Conservation (phyloP, 2,888 invertebrate genomes). For the Drosophila recens region DNA sequence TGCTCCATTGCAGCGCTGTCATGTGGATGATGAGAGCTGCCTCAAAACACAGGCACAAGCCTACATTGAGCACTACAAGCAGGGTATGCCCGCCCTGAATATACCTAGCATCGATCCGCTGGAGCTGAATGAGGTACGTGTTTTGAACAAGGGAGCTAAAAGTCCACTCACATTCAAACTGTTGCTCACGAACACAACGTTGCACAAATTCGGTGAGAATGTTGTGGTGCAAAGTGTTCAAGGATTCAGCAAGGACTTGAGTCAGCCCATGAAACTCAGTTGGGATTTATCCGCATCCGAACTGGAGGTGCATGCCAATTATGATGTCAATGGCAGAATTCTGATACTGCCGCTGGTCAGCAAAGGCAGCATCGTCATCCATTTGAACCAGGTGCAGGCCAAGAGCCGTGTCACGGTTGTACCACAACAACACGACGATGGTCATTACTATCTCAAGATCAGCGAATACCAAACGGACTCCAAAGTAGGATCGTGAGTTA, state of each 20-base stretch:
- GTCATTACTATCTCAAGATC: constrained; percentile 58
- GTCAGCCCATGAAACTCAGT: constrained; percentile 60
- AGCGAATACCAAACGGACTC: constrained; percentile 49
- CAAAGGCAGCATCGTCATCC: constrained; percentile 58
- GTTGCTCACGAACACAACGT: constrained; percentile 52
- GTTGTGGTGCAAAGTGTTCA: constrained; percentile 50
- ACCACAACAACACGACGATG: constrained; percentile 59
- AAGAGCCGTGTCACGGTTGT: constrained; percentile 37
- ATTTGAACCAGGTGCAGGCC: constrained; percentile 39
- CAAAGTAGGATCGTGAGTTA: constrained; percentile 60
- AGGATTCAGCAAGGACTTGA: constrained; percentile 64
- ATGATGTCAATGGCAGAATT: constrained; percentile 69
- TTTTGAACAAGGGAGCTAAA: constrained; percentile 40
- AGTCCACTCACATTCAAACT: constrained; percentile 64
- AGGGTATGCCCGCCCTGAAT: constrained; percentile 54
- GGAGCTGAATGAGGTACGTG: constrained; percentile 34
- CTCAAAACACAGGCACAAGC: constrained; percentile 47
- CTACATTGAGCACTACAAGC: constrained; percentile 34
- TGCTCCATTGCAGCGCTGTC: constrained; percentile 60
- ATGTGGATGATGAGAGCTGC: constrained; percentile 61
- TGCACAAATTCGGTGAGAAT: constrained; percentile 48
- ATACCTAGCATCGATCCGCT: constrained; percentile 59
- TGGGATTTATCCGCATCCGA: constrained; percentile 15
- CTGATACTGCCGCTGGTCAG: constrained; percentile 70
- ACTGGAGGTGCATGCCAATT: constrained; percentile 62